phyloP scores from a whole-genome alignment of 2,113 vertebrate genomes.

The Odocoileus hemionus region DNA sequence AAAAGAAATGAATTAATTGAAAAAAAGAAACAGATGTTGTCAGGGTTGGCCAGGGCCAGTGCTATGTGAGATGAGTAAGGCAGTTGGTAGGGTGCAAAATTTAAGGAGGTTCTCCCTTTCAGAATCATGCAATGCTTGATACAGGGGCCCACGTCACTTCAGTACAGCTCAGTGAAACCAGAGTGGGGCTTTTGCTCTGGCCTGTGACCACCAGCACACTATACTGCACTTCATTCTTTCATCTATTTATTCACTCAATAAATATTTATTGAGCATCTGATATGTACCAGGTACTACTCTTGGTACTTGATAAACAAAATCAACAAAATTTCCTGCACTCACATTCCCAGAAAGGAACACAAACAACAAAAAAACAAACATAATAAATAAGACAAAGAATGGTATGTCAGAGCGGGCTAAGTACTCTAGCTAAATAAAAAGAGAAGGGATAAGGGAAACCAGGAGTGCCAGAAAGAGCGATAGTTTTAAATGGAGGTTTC shows the following conservation, averaged over 20 bases:
- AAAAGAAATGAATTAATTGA: background rate
- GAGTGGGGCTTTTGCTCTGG: background rate
- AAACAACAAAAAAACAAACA: background rate
- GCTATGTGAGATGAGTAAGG: background rate
- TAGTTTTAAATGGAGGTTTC: background rate
- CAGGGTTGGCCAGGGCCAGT: background rate
- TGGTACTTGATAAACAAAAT: background rate
- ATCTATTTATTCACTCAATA: background rate
- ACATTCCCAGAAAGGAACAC: background rate
- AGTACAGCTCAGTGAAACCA: accelerated
- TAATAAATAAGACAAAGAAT: background rate
- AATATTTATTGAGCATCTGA: background rate
- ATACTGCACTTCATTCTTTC: background rate
- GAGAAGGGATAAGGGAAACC: background rate
- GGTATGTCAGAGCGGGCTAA: background rate
- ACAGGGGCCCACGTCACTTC: background rate
- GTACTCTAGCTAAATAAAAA: background rate
- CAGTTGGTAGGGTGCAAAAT: background rate
- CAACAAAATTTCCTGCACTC: background rate
- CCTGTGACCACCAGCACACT: background rate
- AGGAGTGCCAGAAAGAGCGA: background rate
- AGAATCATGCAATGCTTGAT: background rate
- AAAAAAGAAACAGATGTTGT: background rate
- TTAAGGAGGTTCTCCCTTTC: background rate
- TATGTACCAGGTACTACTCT: background rate